Conservation (phyloP, 2,113 vertebrate species). For the Apeltes quadracus region DNA sequence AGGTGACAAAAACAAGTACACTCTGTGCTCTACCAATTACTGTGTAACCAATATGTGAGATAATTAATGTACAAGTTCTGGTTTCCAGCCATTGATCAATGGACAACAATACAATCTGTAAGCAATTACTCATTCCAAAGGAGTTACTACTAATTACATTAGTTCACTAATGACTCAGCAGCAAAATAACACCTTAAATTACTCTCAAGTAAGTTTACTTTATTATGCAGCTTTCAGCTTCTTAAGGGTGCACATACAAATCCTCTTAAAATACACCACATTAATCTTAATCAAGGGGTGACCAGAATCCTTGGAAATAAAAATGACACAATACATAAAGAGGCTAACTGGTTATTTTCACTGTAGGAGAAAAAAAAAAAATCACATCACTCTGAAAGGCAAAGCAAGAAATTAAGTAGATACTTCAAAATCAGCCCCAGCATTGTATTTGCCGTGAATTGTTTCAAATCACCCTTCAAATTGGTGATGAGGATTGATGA, state of each 20-base stretch:
- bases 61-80: background rate
- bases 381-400: conserved; percentile 41
- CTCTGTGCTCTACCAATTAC: background rate
- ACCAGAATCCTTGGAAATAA: background rate
- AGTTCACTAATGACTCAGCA: background rate
- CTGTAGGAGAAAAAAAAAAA: conserved; percentile 6
- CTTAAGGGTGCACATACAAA: background rate
- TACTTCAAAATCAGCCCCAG: conserved; percentile 29
- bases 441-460: conserved; percentile 28
- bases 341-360: conserved; percentile 16
- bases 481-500: conserved; percentile 47
- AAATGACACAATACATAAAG: conserved; percentile 4
- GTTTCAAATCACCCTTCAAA: conserved; percentile 13
- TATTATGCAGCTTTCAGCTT: background rate
- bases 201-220: background rate
- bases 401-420: conserved; percentile 57
- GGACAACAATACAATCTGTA: background rate
- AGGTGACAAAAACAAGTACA: background rate
- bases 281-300: background rate
- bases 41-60: background rate
- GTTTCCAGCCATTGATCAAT: background rate
- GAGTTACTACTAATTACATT: background rate
- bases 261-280: background rate
- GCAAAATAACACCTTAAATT: background rate
- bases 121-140: background rate